A percentile compares a stretch with the other conserved stretches of the same genome.
Conservation (phyloP, 2,888 invertebrate species). For the Tetragnatha montana region DNA sequence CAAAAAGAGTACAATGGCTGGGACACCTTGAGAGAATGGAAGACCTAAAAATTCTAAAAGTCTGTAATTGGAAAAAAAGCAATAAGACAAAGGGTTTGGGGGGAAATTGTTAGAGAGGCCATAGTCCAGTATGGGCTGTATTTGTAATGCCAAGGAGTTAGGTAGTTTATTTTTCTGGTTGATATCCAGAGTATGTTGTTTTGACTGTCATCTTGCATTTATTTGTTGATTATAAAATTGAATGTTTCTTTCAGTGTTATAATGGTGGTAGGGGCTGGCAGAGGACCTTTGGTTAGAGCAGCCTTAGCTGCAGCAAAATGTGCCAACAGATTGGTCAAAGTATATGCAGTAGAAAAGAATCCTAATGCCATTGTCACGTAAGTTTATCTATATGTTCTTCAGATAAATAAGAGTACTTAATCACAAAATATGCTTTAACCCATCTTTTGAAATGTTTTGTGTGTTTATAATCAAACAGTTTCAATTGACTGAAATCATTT, state of each 20-base stretch:
- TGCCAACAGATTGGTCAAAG: conserved; percentile 84
- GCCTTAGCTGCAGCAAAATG: conserved; percentile 86
- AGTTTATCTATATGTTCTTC: conserved; percentile 70
- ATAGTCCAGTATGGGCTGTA: too few relatives aligned
- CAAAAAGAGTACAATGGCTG: too few relatives aligned
- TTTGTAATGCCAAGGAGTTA: too few relatives aligned
- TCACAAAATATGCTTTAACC: not conserved
- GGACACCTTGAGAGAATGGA: too few relatives aligned
- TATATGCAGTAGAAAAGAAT: conserved; percentile 99
- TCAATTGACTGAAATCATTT: too few relatives aligned
- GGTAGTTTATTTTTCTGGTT: too few relatives aligned
- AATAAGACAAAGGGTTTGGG: too few relatives aligned
- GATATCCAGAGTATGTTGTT: not conserved
- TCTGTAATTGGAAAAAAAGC: too few relatives aligned
- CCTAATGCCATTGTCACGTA: conserved; percentile 92
- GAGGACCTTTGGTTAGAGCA: conserved; percentile 96
- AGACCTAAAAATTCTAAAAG: too few relatives aligned
- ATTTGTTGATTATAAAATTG: not conserved
- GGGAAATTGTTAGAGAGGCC: too few relatives aligned
- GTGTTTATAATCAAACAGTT: not conserved
- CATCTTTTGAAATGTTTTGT: not conserved
- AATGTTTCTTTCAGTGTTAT: conserved; percentile 78
- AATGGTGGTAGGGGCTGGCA: conserved; percentile 94
- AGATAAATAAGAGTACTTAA: conserved; percentile 1
- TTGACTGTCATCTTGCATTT: not conserved